Percentiles rank a stretch among this genome's conserved stretches.
Conservation (phyloP, 2,113 vertebrate genomes). For the Centropus bengalensis region DNA sequence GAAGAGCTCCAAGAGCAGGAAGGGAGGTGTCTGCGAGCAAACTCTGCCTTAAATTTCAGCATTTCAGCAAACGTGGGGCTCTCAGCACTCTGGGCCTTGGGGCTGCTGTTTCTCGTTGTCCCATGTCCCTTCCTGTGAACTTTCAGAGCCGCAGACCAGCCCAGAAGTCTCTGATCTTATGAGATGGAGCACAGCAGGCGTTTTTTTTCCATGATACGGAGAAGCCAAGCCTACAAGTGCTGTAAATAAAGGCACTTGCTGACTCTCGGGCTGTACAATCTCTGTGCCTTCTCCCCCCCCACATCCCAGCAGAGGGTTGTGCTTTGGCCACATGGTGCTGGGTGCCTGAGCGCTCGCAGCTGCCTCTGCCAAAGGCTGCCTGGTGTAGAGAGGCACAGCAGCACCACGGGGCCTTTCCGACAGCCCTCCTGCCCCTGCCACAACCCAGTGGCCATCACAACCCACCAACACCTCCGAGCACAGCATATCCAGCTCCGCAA, state of each 20-base stretch:
- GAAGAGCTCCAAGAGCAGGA: neutral
- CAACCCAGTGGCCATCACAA: neutral
- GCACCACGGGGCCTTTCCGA: neutral
- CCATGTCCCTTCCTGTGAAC: neutral
- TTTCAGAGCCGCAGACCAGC: neutral
- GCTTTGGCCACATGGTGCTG: fast-evolving
- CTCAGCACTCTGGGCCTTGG: neutral
- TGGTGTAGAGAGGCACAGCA: fast-evolving
- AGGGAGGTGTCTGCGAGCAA: neutral
- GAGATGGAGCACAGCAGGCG: neutral
- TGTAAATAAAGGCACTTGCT: constrained; percentile 47
- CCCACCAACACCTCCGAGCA: fast-evolving
- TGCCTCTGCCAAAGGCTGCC: neutral
- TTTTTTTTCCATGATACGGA: neutral
- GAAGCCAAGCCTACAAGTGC: neutral
- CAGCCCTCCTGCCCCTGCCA: neutral
- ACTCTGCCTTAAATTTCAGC: neutral
- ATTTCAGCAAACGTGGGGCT: neutral
- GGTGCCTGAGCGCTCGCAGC: neutral
- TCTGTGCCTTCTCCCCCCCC: neutral
- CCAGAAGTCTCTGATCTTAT: neutral
- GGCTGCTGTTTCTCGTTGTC: neutral
- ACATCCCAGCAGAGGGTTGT: neutral
- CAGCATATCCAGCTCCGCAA: neutral
- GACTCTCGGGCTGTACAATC: neutral